Conservation (phyloP, 2,797 vertebrate genomes). For the Phylloscopus collybita region DNA sequence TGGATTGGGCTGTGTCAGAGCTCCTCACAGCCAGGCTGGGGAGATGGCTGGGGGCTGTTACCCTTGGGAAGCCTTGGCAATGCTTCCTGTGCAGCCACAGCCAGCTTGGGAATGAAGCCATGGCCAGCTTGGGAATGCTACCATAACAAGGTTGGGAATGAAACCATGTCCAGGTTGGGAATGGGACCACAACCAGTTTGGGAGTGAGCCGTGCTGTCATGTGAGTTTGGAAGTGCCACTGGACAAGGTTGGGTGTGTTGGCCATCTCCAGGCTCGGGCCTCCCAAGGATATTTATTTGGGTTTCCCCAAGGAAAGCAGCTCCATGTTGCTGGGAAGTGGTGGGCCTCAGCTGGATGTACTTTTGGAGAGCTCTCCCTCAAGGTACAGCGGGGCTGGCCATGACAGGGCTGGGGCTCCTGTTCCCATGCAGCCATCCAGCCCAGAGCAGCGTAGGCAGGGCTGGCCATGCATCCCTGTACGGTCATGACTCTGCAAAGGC, state of each 20-base stretch:
- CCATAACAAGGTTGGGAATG: neutral
- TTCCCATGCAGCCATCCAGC: accelerated
- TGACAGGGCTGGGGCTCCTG: neutral
- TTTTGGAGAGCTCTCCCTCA: neutral
- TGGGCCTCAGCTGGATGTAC: neutral
- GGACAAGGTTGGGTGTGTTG: neutral
- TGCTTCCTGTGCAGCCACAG: neutral
- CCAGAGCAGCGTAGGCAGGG: neutral
- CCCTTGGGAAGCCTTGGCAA: neutral
- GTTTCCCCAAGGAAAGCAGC: neutral
- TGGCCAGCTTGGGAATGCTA: neutral
- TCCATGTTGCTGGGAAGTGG: accelerated
- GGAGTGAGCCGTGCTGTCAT: accelerated
- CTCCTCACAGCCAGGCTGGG: neutral
- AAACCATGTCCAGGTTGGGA: neutral
- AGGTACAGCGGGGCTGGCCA: neutral
- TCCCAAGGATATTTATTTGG: neutral
- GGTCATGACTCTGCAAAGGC: neutral
- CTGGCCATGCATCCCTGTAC: accelerated
- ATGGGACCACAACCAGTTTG: neutral
- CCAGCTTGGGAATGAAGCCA: neutral
- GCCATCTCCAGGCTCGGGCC: neutral
- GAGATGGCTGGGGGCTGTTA: neutral
- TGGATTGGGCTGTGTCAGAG: neutral
- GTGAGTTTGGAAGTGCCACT: neutral